A percentile compares a stretch with the other conserved stretches of the same genome.
phyloP scores from a whole-genome alignment of 2,113 vertebrate species.

The Vulpes ferrilata region DNA sequence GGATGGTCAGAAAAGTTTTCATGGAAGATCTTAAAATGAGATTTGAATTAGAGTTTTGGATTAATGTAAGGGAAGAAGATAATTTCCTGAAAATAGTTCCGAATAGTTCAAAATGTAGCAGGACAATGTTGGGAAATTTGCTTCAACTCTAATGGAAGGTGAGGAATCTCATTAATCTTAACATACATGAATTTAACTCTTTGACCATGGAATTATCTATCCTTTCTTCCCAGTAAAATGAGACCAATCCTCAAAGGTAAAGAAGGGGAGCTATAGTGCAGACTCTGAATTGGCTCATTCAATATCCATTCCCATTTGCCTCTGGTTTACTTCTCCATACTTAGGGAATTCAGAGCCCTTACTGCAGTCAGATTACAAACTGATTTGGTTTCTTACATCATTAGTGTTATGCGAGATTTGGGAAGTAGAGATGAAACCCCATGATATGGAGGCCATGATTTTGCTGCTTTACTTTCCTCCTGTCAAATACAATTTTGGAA shows the following conservation, averaged over 20 bases:
- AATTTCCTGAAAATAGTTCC: background rate
- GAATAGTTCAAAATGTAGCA: background rate
- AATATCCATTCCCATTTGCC: too few relatives aligned
- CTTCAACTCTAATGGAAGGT: background rate
- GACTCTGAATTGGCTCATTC: background rate
- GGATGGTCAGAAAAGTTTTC: background rate
- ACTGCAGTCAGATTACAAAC: background rate
- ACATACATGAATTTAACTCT: background rate
- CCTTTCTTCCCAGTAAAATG: background rate
- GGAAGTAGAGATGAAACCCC: background rate
- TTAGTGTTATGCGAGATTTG: background rate
- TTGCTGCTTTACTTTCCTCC: background rate
- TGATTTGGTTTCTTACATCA: background rate
- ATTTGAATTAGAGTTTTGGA: background rate
- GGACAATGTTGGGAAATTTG: background rate
- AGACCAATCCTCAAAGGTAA: background rate
- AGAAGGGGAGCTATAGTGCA: accelerated
- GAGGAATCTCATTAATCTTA: background rate
- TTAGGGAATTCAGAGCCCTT: background rate
- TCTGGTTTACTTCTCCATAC: background rate
- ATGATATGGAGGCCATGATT: background rate
- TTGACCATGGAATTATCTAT: background rate
- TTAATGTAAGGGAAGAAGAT: background rate
- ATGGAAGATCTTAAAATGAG: background rate
- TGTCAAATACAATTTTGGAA: background rate